Evolutionary conservation across 2,888 invertebrate genomes (phyloP), one percentile per base, ranked within the genome.

Genomic region (Eristalinus sepulchralis): DNA sequence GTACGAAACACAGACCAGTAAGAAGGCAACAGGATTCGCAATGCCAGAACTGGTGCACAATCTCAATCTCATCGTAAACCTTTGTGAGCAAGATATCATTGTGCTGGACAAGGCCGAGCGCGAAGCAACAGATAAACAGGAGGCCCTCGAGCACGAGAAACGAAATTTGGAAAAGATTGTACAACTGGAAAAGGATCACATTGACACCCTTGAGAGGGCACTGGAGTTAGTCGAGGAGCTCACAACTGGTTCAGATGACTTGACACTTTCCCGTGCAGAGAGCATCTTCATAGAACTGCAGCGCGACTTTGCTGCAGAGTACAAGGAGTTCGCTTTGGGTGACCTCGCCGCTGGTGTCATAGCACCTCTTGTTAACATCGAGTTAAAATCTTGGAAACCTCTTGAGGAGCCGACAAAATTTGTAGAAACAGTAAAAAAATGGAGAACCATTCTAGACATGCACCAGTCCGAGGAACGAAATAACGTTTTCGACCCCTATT

Each of bases 61-160:
- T 93, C 93, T 99, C 55, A 96, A 97, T 91, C 93, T 99, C 13
- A 94, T 99, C 88, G 96, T 99, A 0, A 97, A 98, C 88, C 96
- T 97, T 93, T 97, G 98, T 83, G 99, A 99, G 93, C 98, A 98
- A 93, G 97, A 98, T 88, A 99, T 99, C 72, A 96, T 99, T 75
- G 94, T 95, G 89, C 96, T 97, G 89, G 97, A 98, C 81, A 95
- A 96, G 73, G 95, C 95, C 86, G 94, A 96, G 2, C 95, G 96
- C 66, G 94, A 96, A 88, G 95, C 97, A 8, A 71, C 55, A 0
- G 98, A 99, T 90, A 94, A 96, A 89, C 95, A 97, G 6, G 94
- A 97, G 0, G 95, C 96, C 0, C 92, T 99, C 22, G 95, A 96
- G 89, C 95, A 97, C 80, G 98, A 99, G 90, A 94, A 96, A 67